Conservation (phyloP, 1,140 invertebrate species). For the Drosophila saltans region DNA sequence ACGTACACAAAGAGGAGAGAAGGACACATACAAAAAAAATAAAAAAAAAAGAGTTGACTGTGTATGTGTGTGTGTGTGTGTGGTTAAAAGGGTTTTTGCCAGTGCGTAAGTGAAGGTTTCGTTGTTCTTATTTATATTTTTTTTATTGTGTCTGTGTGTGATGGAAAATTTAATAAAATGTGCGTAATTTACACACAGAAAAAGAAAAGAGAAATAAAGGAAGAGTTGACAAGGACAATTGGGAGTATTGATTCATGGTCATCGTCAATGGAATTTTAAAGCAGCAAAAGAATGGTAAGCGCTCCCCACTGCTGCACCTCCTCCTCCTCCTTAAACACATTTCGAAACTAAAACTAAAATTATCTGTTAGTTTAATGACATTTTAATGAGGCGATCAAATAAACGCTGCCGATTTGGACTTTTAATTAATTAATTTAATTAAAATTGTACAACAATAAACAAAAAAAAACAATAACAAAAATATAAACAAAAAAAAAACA, state of each 20-base stretch:
- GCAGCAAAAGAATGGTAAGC: background rate
- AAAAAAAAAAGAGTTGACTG: conserved; percentile 15
- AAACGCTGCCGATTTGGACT: conserved; percentile 55
- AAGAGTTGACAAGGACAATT: conserved; percentile 5
- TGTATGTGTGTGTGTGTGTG: conserved; percentile 21
- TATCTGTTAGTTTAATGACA: conserved; percentile 68
- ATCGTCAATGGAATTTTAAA: background rate
- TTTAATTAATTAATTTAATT: conserved; percentile 66
- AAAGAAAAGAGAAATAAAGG: background rate
- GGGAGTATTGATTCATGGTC: conserved; percentile 23
- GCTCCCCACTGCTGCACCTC: too few species aligned
- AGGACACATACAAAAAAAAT: conserved; percentile 24
- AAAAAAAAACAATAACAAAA: background rate
- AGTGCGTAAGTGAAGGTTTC: conserved; percentile 24
- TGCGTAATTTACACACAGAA: conserved; percentile 31
- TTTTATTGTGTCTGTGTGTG: conserved; percentile 21
- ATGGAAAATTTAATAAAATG: conserved; percentile 46
- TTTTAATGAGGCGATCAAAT: conserved; percentile 73
- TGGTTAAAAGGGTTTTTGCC: conserved; percentile 23
- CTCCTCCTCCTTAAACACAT: too few species aligned
- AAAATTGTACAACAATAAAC: conserved; percentile 39
- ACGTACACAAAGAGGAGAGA: conserved; percentile 50
- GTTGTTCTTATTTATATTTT: background rate
- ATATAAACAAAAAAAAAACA: too few species aligned
- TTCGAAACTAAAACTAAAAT: conserved; percentile 44